Percentiles rank a stretch among this genome's conserved stretches.
These are phyloP conservation scores for Onychomys torridus DNA, from an alignment of 2,797 vertebrate species.

Conservation along the genomic window DNA sequence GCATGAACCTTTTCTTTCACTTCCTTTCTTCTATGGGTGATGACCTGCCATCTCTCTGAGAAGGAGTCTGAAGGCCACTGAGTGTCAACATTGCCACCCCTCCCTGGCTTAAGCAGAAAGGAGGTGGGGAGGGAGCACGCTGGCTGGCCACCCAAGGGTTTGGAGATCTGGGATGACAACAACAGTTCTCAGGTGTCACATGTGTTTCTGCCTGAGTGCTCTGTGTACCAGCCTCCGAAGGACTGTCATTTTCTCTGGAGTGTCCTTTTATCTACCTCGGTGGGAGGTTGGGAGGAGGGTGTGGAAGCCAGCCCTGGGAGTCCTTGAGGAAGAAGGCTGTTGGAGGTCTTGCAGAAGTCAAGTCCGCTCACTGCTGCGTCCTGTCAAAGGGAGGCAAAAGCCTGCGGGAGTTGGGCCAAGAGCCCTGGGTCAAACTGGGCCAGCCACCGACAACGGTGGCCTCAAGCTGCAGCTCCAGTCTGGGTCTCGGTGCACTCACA, in stretches of 20 bases:
- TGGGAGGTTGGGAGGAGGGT: not conserved
- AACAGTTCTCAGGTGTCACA: not conserved
- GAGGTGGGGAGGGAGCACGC: not conserved
- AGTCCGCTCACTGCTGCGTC: not conserved
- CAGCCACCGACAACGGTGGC: not conserved
- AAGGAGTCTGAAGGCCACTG: slow-evolving; percentile 62
- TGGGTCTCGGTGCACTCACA: not conserved
- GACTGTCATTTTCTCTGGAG: not conserved
- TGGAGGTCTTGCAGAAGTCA: not conserved
- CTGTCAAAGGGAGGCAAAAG: not conserved
- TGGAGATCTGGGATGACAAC: not conserved
- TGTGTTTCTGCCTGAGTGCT: not conserved
- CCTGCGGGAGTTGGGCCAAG: not conserved
- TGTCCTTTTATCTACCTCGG: not conserved
- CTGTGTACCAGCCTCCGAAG: not conserved
- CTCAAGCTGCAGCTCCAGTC: not conserved
- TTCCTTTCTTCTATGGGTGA: slow-evolving; percentile 78
- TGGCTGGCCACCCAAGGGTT: not conserved
- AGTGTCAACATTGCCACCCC: slow-evolving; percentile 40
- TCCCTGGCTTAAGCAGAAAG: slow-evolving; percentile 19
- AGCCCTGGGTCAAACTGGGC: not conserved
- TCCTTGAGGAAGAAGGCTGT: not conserved
- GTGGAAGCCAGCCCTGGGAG: not conserved
- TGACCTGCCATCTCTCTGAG: slow-evolving; percentile 72
- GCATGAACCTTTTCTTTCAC: slow-evolving; percentile 81